These are phyloP conservation scores for Camponotus floridanus DNA, from an alignment of 1,140 invertebrate genomes.

Conservation along the genomic window DNA sequence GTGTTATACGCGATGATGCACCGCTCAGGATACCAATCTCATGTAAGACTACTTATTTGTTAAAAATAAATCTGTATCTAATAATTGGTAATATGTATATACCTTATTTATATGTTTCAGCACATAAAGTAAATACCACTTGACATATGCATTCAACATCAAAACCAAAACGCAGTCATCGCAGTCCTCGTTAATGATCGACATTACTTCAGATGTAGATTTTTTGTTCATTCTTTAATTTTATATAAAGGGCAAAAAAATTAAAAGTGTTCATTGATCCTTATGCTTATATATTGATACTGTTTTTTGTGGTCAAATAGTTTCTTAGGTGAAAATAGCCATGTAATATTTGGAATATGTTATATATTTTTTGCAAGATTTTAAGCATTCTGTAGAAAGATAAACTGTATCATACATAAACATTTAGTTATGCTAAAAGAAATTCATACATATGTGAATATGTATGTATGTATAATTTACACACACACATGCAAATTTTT, in stretches of 20 bases:
- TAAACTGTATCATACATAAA: not conserved
- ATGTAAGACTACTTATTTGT: conserved; percentile 84
- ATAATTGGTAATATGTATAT: not conserved
- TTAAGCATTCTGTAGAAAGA: not conserved
- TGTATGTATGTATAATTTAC: too few relatives aligned
- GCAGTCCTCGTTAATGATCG: conserved; percentile 37
- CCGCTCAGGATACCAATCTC: conserved; percentile 91
- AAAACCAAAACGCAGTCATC: conserved; percentile 61
- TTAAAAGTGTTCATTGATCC: conserved; percentile 66
- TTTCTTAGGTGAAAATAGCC: conserved; percentile 29
- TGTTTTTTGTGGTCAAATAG: conserved; percentile 25
- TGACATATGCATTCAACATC: conserved; percentile 79
- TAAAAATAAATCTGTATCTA: conserved; percentile 5
- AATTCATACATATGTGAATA: not conserved
- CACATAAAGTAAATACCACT: conserved; percentile 86
- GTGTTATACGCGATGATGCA: conserved; percentile 93
- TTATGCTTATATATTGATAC: conserved; percentile 70
- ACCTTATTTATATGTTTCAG: conserved; percentile 78
- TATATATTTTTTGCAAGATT: not conserved
- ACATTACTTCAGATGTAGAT: conserved; percentile 50
- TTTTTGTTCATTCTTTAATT: conserved; percentile 67
- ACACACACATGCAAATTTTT: too few relatives aligned
- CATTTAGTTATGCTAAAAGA: not conserved
- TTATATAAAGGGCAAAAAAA: conserved; percentile 55
- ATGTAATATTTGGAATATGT: conserved; percentile 20